Evolutionary conservation across 2,113 vertebrate genomes (phyloP).

Genomic region (Meriones unguiculatus): DNA sequence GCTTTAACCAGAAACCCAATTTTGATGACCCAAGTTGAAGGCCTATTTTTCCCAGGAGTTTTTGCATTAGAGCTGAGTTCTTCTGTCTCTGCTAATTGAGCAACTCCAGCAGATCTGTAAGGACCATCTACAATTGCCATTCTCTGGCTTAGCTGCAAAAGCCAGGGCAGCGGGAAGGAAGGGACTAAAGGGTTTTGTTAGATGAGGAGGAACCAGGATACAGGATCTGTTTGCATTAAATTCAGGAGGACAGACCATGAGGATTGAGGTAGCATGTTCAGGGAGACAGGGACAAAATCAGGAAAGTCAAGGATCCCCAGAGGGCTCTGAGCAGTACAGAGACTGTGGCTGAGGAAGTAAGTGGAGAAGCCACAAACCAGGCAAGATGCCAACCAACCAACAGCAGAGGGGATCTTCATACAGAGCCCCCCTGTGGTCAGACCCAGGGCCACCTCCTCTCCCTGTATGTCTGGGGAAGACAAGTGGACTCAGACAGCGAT

Average conservation of each 20-base stretch:
- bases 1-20: background rate
- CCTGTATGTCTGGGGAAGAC: background rate
- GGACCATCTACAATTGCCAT: background rate
- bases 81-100: background rate
- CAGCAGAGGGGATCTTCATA: background rate
- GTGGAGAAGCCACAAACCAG: background rate
- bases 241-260: background rate
- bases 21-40: background rate
- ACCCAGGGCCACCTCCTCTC: background rate
- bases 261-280: background rate
- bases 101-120: background rate
- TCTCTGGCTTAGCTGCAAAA: background rate
- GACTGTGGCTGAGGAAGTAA: background rate
- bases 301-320: background rate
- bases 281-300: background rate
- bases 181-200: background rate
- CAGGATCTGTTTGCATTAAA: background rate
- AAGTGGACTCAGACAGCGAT: background rate
- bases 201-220: background rate
- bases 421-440: fast-evolving
- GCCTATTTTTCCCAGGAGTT: background rate
- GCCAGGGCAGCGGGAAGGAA: background rate
- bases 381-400: background rate
- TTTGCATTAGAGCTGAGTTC: background rate
- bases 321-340: background rate